Evolutionary conservation across 64 coral and sea anemone species (phyloP), one percentile per base, ranked within the genome.

Genomic region (Stichodactyla helianthus): DNA sequence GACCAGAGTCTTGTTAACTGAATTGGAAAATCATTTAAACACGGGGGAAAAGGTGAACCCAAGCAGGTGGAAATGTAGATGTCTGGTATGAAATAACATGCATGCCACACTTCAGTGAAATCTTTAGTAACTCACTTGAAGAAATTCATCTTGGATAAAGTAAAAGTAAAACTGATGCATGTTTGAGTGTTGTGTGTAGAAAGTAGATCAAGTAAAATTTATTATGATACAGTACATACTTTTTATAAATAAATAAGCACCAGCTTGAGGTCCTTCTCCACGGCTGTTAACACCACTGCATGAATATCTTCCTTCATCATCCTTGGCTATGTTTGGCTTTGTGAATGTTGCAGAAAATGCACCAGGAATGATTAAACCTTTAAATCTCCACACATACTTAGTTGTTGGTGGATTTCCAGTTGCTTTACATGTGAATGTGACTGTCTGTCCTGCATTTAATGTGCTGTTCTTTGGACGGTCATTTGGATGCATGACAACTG

Each of bases 401-500:
- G 53, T 50, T 2, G 88, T 79, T 1, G 44, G 11, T 20, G 95
- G 95, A 17, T 93, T 97, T 20, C 95, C 95, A 35, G 85, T 93
- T 53, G 87, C 92, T 82, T 62, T 86, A 77, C 95, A 97, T 10
- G 10, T 74, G 57, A 97, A 97, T 14, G 74, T 82, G 20, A 84
- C 95, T 16, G 55, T 76, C 25, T 63, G 58, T 54, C 80, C 82
- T 59, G 62, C 92, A 10, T 22, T 17, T 59, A 97, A 51, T 1
- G 95, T 97, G 14, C 79, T 80, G 64, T 93, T 97, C 19, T 97
- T 77, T 50, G 95, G 95, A 83, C 88, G 88, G 85, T 93, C 91
- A n/a, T 51, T 70, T 10, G 35, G 18, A 86, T 2, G 52, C 55
- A 93, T 87, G 20, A 89, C 91, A 93, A 97, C 95, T 83, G 95